A percentile compares a stretch with the other conserved stretches of the same genome.
These are phyloP conservation scores for Scyliorhinus canicula DNA, from an alignment of 2,797 vertebrate species.

Conservation along the genomic window DNA sequence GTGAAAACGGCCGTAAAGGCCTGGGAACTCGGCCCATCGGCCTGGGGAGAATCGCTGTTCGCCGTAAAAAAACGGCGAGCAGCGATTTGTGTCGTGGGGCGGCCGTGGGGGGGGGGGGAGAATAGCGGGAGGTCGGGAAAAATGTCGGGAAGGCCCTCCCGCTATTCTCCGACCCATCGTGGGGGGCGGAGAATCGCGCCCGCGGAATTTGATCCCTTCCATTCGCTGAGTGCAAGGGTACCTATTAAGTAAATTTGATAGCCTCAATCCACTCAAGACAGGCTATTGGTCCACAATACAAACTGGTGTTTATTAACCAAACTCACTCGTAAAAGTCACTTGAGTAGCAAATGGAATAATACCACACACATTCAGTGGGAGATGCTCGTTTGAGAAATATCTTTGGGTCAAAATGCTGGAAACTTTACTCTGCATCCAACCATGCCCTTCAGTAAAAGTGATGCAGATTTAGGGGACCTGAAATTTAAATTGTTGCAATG, in stretches of 20 bases:
- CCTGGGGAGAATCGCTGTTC: no score
- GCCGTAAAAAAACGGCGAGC: no score
- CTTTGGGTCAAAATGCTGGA: neutral
- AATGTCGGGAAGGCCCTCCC: no score
- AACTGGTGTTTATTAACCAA: neutral
- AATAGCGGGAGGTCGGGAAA: no score
- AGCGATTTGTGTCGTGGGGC: no score
- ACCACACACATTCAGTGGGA: neutral
- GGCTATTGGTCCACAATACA: neutral
- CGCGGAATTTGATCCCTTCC: neutral
- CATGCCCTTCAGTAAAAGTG: neutral
- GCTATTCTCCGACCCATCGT: no score
- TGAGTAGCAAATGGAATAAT: neutral
- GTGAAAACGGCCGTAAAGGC: no score
- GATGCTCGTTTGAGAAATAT: neutral
- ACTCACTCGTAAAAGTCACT: neutral
- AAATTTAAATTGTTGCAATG: neutral
- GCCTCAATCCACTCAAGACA: neutral
- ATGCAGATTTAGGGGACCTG: neutral
- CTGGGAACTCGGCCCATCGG: no score
- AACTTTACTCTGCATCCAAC: neutral
- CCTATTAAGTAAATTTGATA: neutral
- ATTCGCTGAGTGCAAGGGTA: neutral
- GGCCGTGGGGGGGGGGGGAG: no score
- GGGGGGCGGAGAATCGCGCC: no score